Evolutionary conservation across 2,888 invertebrate species (phyloP).

Genomic region (Marasmarcha lunaedactyla): DNA sequence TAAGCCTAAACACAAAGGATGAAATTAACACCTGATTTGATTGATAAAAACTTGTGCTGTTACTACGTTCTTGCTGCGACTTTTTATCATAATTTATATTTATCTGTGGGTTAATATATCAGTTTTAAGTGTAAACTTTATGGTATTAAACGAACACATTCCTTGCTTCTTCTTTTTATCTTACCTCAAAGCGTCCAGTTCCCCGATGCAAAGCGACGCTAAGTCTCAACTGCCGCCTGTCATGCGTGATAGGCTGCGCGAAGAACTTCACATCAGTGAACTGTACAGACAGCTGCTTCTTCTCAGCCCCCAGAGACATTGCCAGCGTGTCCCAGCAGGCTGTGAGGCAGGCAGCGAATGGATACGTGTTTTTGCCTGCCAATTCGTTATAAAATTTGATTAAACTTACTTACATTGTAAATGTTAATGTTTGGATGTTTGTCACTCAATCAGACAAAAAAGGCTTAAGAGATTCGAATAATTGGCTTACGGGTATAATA

Average conservation of each 20-base stretch:
- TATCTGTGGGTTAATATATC: too few relatives aligned
- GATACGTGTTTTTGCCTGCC: constrained; percentile 75
- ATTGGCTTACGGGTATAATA: too few relatives aligned
- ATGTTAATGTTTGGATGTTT: not conserved
- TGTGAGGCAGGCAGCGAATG: constrained; percentile 80
- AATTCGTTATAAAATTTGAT: constrained; percentile 8
- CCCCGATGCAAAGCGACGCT: constrained; percentile 72
- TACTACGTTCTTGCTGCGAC: too few relatives aligned
- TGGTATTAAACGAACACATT: too few relatives aligned
- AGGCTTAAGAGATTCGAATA: too few relatives aligned
- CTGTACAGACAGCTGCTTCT: constrained; percentile 75
- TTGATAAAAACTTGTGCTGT: too few relatives aligned
- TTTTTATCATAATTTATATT: too few relatives aligned
- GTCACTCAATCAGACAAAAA: too few relatives aligned
- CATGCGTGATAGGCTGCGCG: constrained; percentile 68
- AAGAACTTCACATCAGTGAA: constrained; percentile 73
- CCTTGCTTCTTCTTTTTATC: too few relatives aligned
- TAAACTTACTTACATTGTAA: not conserved
- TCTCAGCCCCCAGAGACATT: constrained; percentile 60
- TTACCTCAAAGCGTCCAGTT: constrained; percentile 71
- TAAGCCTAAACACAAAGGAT: too few relatives aligned
- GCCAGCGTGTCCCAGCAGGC: constrained; percentile 80
- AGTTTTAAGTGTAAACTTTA: too few relatives aligned
- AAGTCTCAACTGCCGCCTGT: constrained; percentile 63
- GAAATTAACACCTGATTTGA: too few relatives aligned